A percentile compares a stretch with the other conserved stretches of the same genome.
phyloP scores from a whole-genome alignment of 2,888 invertebrate genomes.

The Rhagonycha fulva region DNA sequence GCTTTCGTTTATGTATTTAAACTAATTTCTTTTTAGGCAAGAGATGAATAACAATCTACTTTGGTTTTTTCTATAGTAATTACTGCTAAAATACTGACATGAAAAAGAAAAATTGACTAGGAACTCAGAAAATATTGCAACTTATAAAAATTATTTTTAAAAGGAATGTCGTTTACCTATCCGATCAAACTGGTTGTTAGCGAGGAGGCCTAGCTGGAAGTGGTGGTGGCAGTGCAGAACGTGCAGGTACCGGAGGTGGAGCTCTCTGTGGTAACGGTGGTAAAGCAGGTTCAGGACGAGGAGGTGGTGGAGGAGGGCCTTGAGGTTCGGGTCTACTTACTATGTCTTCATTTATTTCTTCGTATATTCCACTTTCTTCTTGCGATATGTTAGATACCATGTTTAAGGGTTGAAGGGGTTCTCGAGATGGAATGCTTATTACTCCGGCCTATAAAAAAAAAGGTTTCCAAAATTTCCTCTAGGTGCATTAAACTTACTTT shows the following conservation, averaged over 20 bases:
- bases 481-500: slow-evolving; percentile 34
- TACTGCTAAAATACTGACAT: slow-evolving; percentile 14
- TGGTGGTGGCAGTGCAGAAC: slow-evolving; percentile 66
- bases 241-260: slow-evolving; percentile 59
- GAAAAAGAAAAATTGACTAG: slow-evolving; percentile 20
- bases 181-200: slow-evolving; percentile 29
- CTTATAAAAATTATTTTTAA: neutral
- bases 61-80: slow-evolving; percentile 19
- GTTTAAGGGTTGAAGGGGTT: slow-evolving; percentile 43
- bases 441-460: slow-evolving; percentile 55
- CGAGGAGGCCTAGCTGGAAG: slow-evolving; percentile 67
- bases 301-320: slow-evolving; percentile 66
- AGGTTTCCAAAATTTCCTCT: too few species aligned
- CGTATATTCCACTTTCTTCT: slow-evolving; percentile 58
- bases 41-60: slow-evolving; percentile 19
- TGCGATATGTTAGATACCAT: slow-evolving; percentile 40
- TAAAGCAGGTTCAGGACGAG: slow-evolving; percentile 58
- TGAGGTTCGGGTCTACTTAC: slow-evolving; percentile 59
- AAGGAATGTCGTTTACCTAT: neutral
- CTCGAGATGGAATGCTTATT: slow-evolving; percentile 54
- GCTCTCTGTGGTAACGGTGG: slow-evolving; percentile 63
- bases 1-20: slow-evolving; percentile 8
- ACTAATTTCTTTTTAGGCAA: slow-evolving; percentile 10
- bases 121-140: slow-evolving; percentile 9
- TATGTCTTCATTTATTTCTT: slow-evolving; percentile 60